Evolutionary conservation across 2,888 invertebrate species (phyloP).

Genomic region (Blera fallax): DNA sequence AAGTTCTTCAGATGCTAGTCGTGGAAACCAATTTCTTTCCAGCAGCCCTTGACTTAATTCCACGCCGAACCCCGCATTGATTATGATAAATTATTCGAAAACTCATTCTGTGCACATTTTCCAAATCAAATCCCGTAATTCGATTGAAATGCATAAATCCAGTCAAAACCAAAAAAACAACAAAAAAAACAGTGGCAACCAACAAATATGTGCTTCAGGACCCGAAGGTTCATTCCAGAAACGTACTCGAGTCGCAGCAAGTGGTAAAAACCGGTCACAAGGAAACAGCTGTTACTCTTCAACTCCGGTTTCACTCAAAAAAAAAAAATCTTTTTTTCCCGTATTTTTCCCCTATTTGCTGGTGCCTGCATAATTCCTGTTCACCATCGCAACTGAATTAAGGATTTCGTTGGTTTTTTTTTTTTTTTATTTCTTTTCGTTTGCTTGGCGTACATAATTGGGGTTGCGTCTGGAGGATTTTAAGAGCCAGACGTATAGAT

Average conservation of each 20-base stretch:
- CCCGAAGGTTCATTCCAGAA: not conserved
- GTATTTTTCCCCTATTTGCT: constrained; percentile 24
- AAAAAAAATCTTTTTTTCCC: not conserved
- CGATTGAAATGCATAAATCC: not conserved
- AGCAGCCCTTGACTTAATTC: too few species aligned
- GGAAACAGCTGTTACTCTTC: constrained; percentile 64
- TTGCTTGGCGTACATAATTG: constrained; percentile 43
- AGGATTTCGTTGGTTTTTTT: constrained; percentile 38
- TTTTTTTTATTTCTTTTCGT: not conserved
- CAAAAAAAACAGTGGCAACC: too few species aligned
- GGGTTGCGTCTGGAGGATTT: constrained; percentile 49
- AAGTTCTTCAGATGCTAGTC: too few species aligned
- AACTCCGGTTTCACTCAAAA: constrained; percentile 51
- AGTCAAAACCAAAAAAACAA: not conserved
- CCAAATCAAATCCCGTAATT: not conserved
- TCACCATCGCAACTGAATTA: constrained; percentile 45
- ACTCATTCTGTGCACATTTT: not conserved
- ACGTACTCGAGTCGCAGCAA: not conserved
- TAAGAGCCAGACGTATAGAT: constrained; percentile 28
- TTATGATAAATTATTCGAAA: not conserved
- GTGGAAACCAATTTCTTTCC: too few species aligned
- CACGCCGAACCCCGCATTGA: not conserved
- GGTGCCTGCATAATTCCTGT: constrained; percentile 43
- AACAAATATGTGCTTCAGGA: not conserved
- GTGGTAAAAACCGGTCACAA: constrained; percentile 30